Conservation (phyloP, 2,888 invertebrate genomes). For the Tetragonula carbonaria region DNA sequence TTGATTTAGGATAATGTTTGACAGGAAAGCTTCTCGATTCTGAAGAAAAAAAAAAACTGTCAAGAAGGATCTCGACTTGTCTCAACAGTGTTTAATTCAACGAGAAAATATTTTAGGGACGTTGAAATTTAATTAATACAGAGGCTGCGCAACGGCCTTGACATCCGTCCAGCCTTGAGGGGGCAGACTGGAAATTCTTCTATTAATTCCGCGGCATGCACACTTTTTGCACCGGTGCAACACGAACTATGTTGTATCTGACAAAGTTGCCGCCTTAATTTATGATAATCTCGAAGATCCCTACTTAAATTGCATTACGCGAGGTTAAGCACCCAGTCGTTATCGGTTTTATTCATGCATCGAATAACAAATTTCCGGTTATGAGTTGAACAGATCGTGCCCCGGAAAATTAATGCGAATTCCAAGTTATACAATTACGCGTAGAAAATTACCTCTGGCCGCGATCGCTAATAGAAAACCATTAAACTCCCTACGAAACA, state of each 20-base stretch:
- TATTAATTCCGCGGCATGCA: constrained; percentile 43
- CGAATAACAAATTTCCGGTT: constrained; percentile 48
- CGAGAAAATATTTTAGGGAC: background rate
- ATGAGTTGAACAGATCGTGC: constrained; percentile 45
- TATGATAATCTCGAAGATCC: constrained; percentile 55
- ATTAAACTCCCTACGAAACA: background rate
- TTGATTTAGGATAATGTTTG: too few species aligned
- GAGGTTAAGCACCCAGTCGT: constrained; percentile 47
- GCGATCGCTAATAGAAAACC: constrained; percentile 3
- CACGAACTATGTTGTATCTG: constrained; percentile 42
- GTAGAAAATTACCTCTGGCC: constrained; percentile 27
- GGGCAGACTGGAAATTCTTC: constrained; percentile 1
- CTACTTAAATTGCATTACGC: constrained; percentile 56
- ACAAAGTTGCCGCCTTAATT: constrained; percentile 54
- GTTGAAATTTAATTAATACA: background rate
- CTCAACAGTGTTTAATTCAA: background rate
- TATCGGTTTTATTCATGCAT: constrained; percentile 60
- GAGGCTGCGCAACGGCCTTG: background rate
- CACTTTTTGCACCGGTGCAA: constrained; percentile 37
- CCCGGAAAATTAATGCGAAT: constrained; percentile 38
- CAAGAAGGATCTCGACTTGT: background rate
- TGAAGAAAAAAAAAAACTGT: too few species aligned
- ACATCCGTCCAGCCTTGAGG: background rate
- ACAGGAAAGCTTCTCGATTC: too few species aligned
- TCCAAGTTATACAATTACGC: constrained; percentile 37